These are phyloP conservation scores for Aphis gossypii DNA, from an alignment of 1,140 invertebrate species.

Conservation along the genomic window DNA sequence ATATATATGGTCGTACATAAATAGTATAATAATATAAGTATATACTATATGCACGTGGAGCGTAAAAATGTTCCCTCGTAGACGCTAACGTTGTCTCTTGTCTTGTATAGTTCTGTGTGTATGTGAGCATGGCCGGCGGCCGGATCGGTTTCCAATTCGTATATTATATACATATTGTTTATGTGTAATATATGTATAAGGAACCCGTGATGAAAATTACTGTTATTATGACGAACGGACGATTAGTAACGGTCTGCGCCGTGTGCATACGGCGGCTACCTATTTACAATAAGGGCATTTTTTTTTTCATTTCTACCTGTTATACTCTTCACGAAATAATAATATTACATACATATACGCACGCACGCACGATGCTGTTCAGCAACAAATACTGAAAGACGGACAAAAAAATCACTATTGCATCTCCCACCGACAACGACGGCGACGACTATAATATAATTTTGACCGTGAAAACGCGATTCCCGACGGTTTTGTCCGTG, in stretches of 20 bases:
- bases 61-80: constrained; percentile 35
- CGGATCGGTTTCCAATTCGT: constrained; percentile 49
- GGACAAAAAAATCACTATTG: not conserved
- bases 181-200: not conserved
- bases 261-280: constrained; percentile 15
- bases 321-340: not conserved
- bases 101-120: not conserved
- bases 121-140: not conserved
- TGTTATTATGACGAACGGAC: constrained; percentile 53
- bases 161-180: not conserved
- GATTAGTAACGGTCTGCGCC: constrained; percentile 53
- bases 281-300: constrained; percentile 54
- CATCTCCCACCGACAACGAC: not conserved
- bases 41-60: not conserved
- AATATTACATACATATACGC: not conserved
- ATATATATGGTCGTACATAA: not conserved
- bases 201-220: constrained; percentile 46
- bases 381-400: not conserved
- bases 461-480: constrained; percentile 42
- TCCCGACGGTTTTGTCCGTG: constrained; percentile 31
- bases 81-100: not conserved
- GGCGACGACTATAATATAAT: not conserved
- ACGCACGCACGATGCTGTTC: not conserved
- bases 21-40: constrained; percentile 28
- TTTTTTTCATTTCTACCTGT: not conserved